Evolutionary conservation across 1,140 invertebrate genomes (phyloP), one percentile per base, ranked within the genome.

Genomic region (Coptotermes formosanus): DNA sequence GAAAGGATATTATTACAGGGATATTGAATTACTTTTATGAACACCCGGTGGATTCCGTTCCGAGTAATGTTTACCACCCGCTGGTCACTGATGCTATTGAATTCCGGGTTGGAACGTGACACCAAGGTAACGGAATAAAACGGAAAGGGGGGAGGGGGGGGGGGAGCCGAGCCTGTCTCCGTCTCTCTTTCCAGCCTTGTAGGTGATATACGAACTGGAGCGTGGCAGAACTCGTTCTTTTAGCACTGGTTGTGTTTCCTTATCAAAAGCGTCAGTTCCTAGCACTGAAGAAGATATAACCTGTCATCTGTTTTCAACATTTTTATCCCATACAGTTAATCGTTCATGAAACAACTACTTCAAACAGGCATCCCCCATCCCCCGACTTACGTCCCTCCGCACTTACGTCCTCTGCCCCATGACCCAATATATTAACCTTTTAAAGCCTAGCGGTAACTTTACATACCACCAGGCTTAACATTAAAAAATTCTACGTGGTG

Each of bases 91-190:
- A 52, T 9, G 23, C 43, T 43, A 25, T 9, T 25, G 48, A 83
- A 44, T 83, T 44, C 82, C 43, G 43, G 82, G 82, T 52, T 32
- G 25, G 43, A 83, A 45, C 82, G 25, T 52, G 43, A 45, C 82
- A 83, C 32, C 43, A 83, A 83, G 48, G 82, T 45, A 83, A 83
- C 82, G 82, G 43, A 83, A 25, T 43, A 43, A 83, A 45, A 0
- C 43, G 12, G 38, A 2, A 38, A 25, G 3, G 82, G 25, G 1
- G 43, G 48, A 7, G 82, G 32, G 19, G 43, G 48, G 38, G 32
- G 23, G 48, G 43, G 12, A 1, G 38, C 19, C 9, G 32, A 25
- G 43, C 25, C 64, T 30, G 2, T 30, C 64, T 14, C 55, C 8
- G 14, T 23, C 64, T 9, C 64, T 75, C 25, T 75, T 6, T 75